Base-by-base conservation (phyloP, 2,888 invertebrate species). In the Eretmocerus hayati region DNA sequence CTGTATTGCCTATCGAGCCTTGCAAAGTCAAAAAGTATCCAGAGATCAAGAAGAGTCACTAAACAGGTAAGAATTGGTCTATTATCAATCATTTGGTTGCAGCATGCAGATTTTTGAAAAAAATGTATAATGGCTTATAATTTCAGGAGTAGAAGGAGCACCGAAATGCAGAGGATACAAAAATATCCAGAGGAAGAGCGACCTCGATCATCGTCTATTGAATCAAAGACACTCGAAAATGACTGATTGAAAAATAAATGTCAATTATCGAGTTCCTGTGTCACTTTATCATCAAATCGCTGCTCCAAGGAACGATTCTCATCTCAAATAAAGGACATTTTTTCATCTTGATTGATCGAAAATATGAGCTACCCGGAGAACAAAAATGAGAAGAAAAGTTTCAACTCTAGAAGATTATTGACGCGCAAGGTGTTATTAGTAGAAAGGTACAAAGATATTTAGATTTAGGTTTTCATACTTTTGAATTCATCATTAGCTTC, bases 1-100 rank as follows among this genome's bases (percentile, higher is more conserved):
- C 58, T 85, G 84, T 64, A 67, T 80, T 41, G 83, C 77, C 21
- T 82, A 80, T 71, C 78, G 79, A 58, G 70, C 82, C 60, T 75
- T 84, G 42, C 76, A 78, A 65, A 73, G 74, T 46, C 71, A 69
- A 46, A 80, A 75, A 58, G 68, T 72, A 26, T 74, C 77, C 40
- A 74, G 79, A 43, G 73, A 74, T 41, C 74, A 75, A n/a, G 73
- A 72, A n/a, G 73, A 62, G 49, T 58, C 60, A 58, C 62, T 64
- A 65, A 73, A 64, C 66, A 69, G 64, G 68, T 68, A 58, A 55
- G 26, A 31, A 36, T 21, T 31, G 33, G 40, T 30, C 13, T 30
- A 30, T 13, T 30, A 8, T 30, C 30, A 30, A 9, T 30, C 8
- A 30, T 30, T 30, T 30, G 8, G 13, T 9, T 30, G 8, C 13